A percentile compares a stretch with the other conserved stretches of the same genome.
Conservation (phyloP, 2,888 invertebrate genomes). For the Augiades crinisus region DNA sequence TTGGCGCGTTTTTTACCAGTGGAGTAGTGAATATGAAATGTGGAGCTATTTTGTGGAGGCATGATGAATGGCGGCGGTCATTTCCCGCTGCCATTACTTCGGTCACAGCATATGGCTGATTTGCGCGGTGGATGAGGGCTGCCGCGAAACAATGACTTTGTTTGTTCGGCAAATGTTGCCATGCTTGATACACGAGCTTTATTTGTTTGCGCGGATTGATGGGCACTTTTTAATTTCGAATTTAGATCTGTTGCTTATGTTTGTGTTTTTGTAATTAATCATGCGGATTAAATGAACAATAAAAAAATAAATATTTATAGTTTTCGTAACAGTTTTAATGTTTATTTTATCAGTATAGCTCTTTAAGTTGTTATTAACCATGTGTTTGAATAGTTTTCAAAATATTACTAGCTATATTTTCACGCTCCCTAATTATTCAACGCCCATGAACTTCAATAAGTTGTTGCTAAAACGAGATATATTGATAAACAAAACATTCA, state of each 20-base stretch:
- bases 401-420: too few species aligned
- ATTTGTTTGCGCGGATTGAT: too few species aligned
- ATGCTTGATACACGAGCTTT: background rate
- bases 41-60: conserved; percentile 53
- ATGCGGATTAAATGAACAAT: too few species aligned
- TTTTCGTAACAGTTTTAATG: too few species aligned
- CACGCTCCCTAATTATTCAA: too few species aligned
- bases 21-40: conserved; percentile 48
- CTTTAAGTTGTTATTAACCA: too few species aligned
- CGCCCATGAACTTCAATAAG: conserved; percentile 26
- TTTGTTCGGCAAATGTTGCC: conserved; percentile 27
- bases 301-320: too few species aligned
- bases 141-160: conserved; percentile 30
- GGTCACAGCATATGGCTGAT: conserved; percentile 72
- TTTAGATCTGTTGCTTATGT: too few species aligned
- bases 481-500: conserved; percentile 23
- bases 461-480: conserved; percentile 19
- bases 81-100: conserved; percentile 55
- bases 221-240: too few species aligned
- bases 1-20: background rate
- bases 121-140: conserved; percentile 29
- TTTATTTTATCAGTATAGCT: too few species aligned
- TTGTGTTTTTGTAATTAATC: too few species aligned
- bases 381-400: too few species aligned
- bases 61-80: conserved; percentile 70